These are phyloP conservation scores for Lycaon pictus DNA, from an alignment of 2,113 vertebrate genomes.

Conservation along the genomic window DNA sequence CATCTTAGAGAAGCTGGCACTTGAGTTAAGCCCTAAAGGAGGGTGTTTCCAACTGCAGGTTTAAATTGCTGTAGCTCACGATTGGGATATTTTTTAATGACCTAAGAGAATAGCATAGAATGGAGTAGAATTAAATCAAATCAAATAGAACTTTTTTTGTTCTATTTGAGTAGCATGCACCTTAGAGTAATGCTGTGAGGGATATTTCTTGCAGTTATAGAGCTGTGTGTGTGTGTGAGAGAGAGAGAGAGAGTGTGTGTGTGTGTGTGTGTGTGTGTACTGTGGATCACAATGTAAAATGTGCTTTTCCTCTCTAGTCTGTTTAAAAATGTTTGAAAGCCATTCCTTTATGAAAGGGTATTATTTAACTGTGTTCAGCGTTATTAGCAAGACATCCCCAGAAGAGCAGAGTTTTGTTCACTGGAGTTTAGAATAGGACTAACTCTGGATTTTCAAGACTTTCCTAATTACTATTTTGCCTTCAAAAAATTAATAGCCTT, in stretches of 20 bases:
- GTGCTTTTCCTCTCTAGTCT: neutral
- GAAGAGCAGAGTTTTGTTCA: neutral
- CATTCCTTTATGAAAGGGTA: neutral
- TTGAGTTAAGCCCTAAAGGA: neutral
- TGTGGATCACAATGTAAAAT: neutral
- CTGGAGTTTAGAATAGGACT: neutral
- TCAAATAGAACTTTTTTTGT: neutral
- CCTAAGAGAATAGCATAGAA: conserved; percentile 13
- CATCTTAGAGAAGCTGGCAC: neutral
- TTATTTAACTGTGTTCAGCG: neutral
- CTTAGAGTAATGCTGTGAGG: neutral
- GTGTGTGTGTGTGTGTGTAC: neutral
- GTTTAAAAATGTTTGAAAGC: conserved; percentile 15
- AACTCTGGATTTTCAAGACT: neutral
- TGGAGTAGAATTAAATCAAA: neutral
- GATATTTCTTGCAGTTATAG: neutral
- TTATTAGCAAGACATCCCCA: conserved; percentile 47
- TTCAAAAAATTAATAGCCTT: conserved; percentile 5
- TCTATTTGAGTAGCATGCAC: neutral
- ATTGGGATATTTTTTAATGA: conserved; percentile 26
- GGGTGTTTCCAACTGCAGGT: neutral
- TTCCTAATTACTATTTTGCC: conserved; percentile 10
- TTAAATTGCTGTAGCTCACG: neutral
- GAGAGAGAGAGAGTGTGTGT: too few species aligned
- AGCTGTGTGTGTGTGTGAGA: neutral